Evolutionary conservation across 1,140 invertebrate genomes (phyloP).

Genomic region (Lanistes nyassanus): DNA sequence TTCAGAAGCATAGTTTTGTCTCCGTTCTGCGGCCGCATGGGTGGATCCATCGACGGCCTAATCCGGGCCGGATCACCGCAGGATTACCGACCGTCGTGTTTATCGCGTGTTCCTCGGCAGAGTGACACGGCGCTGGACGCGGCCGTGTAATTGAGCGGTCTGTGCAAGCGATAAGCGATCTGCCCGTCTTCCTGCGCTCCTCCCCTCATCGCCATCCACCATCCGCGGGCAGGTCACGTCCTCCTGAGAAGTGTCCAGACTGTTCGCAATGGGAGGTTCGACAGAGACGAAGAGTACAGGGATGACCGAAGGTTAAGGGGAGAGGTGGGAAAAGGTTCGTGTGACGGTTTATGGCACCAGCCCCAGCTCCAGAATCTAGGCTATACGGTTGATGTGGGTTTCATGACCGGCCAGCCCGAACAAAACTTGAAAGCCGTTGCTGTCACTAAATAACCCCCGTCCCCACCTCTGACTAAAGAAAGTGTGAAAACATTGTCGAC

Average conservation of each 20-base stretch:
- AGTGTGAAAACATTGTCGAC: too few relatives aligned
- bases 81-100: constrained; percentile 16
- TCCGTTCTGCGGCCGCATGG: background rate
- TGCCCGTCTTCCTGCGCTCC: background rate
- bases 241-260: too few relatives aligned
- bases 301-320: too few relatives aligned
- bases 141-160: constrained; percentile 17
- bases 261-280: background rate
- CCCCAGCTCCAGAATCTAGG: background rate
- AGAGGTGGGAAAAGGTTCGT: background rate
- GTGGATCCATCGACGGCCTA: constrained; percentile 14
- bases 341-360: background rate
- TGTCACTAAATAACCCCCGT: too few relatives aligned
- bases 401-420: too few relatives aligned
- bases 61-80: background rate
- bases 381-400: too few relatives aligned
- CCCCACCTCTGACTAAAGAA: too few relatives aligned
- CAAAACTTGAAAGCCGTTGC: too few relatives aligned
- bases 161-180: constrained; percentile 10
- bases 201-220: background rate
- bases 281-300: background rate
- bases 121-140: background rate
- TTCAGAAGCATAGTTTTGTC: background rate
- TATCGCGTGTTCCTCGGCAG: background rate
- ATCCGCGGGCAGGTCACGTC: background rate